These are phyloP conservation scores for Andrena marginata DNA, from an alignment of 2,888 invertebrate species.

Conservation along the genomic window DNA sequence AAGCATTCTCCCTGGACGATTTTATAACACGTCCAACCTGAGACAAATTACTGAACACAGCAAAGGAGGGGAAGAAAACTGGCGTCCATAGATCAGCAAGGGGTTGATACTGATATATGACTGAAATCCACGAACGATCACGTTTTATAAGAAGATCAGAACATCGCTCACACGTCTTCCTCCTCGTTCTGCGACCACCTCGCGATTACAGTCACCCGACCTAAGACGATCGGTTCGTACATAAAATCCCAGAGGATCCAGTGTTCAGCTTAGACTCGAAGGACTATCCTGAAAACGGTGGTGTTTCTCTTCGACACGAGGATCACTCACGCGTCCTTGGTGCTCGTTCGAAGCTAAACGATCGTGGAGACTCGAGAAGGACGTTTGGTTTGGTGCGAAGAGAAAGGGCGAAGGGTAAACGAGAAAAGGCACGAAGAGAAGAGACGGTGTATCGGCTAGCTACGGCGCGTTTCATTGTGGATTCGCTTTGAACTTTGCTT, in stretches of 20 bases:
- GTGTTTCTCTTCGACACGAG: conserved; percentile 32
- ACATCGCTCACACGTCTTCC: conserved; percentile 34
- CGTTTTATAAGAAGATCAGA: conserved; percentile 7
- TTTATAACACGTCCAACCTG: neutral
- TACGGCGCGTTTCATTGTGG: conserved; percentile 27
- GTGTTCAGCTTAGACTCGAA: neutral
- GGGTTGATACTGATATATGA: neutral
- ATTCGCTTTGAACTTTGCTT: conserved; percentile 52
- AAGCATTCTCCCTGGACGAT: neutral
- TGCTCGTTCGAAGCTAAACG: conserved; percentile 28
- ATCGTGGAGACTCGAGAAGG: conserved; percentile 20
- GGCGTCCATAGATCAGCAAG: neutral
- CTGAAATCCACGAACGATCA: neutral
- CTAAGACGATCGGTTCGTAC: neutral
- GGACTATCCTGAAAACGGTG: conserved; percentile 45
- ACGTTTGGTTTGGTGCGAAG: neutral
- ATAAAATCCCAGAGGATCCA: conserved; percentile 14
- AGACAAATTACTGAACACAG: neutral
- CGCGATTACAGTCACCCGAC: conserved; percentile 16
- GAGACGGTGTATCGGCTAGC: conserved; percentile 25
- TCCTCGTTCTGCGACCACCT: conserved; percentile 17
- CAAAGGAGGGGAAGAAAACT: neutral
- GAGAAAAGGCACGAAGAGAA: neutral
- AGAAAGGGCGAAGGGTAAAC: neutral
- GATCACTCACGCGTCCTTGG: conserved; percentile 2